A percentile compares a stretch with the other conserved stretches of the same genome.
These are phyloP conservation scores for Zaprionus inermis DNA, from an alignment of 1,140 invertebrate species.

Conservation along the genomic window DNA sequence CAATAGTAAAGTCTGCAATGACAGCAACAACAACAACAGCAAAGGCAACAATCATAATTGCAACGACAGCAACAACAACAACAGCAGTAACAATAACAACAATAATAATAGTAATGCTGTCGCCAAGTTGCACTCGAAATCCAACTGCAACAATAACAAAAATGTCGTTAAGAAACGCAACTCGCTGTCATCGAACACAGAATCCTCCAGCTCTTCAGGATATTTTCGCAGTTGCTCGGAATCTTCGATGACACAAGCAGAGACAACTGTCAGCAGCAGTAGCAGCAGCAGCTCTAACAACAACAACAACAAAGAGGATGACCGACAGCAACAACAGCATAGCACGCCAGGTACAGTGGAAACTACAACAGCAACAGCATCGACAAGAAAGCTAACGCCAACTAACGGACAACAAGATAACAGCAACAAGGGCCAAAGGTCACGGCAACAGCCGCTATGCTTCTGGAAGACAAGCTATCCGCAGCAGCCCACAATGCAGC, in stretches of 20 bases:
- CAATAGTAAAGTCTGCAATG: constrained; percentile 44
- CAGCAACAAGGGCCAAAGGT: constrained; percentile 24
- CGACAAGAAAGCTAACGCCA: not conserved
- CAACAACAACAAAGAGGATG: constrained; percentile 3
- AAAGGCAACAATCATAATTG: constrained; percentile 26
- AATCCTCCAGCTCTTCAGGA: constrained; percentile 33
- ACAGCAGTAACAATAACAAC: constrained; percentile 30
- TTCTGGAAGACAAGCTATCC: constrained; percentile 70
- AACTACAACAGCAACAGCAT: not conserved
- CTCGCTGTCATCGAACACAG: constrained; percentile 48
- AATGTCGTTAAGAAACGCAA: constrained; percentile 52
- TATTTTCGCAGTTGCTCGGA: constrained; percentile 55
- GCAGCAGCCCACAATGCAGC: constrained; percentile 57
- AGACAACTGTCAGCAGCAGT: constrained; percentile 1
- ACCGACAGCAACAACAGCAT: constrained; percentile 11
- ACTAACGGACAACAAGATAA: not conserved
- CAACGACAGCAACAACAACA: constrained; percentile 11
- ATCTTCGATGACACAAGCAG: constrained; percentile 16
- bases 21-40: constrained; percentile 49
- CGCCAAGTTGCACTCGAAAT: constrained; percentile 22
- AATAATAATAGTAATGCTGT: constrained; percentile 4
- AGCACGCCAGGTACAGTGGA: not conserved
- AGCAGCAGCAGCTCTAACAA: constrained; percentile 24
- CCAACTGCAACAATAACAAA: constrained; percentile 35
- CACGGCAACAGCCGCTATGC: constrained; percentile 57